phyloP scores from a whole-genome alignment of 2,113 vertebrate genomes.

The Toxotes jaculatrix region DNA sequence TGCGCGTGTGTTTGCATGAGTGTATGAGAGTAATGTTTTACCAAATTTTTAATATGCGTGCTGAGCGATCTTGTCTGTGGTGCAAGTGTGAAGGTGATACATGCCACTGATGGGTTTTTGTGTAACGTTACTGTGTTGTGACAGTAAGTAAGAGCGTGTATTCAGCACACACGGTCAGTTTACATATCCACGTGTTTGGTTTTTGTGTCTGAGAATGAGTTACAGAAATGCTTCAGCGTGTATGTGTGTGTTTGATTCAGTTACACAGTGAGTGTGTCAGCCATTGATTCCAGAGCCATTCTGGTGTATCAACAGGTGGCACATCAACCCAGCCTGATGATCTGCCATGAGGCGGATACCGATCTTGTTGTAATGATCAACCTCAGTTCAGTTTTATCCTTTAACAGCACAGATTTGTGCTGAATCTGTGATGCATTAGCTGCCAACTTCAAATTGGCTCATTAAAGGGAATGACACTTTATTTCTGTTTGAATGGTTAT shows the following conservation, averaged over 20 bases:
- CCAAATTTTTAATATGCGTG: not conserved
- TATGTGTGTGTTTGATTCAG: not conserved
- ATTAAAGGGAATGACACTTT: not conserved
- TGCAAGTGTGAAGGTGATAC: not conserved
- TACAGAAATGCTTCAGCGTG: not conserved
- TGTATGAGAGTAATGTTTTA: not conserved
- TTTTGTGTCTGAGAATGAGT: conserved; percentile 15
- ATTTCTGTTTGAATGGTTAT: not conserved
- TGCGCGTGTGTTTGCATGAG: not conserved
- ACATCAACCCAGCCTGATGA: not conserved
- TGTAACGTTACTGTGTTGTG: not conserved
- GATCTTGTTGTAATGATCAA: conserved; percentile 27
- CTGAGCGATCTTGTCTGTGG: not conserved
- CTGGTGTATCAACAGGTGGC: conserved; percentile 27
- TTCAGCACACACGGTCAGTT: not conserved
- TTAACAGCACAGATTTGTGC: conserved; percentile 11
- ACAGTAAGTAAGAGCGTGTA: not conserved
- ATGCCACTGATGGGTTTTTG: not conserved
- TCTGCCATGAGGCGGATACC: not conserved
- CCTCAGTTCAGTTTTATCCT: conserved; percentile 4
- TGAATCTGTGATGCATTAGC: conserved; percentile 11
- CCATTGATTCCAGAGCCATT: conserved; percentile 15
- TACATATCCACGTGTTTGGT: not conserved
- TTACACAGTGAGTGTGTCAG: conserved; percentile 9
- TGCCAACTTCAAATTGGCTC: not conserved